Base-by-base conservation (phyloP, 2,113 vertebrate genomes). In the Anser brachyrhynchus region DNA sequence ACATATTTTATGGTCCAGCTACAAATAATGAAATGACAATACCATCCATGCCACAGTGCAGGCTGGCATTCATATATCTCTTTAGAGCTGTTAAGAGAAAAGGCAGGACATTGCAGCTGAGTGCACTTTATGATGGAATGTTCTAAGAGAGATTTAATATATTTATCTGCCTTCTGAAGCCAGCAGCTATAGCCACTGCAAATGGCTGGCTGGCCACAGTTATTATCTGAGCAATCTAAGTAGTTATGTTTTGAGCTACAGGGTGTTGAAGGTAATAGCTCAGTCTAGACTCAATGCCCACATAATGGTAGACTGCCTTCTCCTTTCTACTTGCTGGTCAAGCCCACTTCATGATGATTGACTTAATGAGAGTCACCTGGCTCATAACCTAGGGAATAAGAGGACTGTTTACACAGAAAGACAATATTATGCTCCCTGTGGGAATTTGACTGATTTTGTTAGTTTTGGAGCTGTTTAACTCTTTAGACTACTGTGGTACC, bases 211-310 rank as follows among this genome's bases (percentile, higher is more conserved):
- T 94, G 82, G 51, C 66, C 81, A 94, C 55, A 41, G 76, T 93
- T 90, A 95, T 96, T 96, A 95, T 90, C 83, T 81, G 64, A 95
- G 78, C 83, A 92, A 97, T 95, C 65, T 95, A 83, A 93, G 93
- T 90, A 83, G 95, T 96, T 97, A 95, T n/a, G 52, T 92, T 92
- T 96, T 95, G 92, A 97, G 89, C 86, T 83, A 82, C 37, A 73
- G 74, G 70, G 51, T 84, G 73, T 44, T 87, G 87, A 97, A 75
- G 75, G 83, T 74, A 96, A 93, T 83, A 96, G 80, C 79, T 54
- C 70, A 93, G 92, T 94, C 87, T 97, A 87, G 61, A 95, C 67
- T 95, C 55, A 52, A 39, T 58, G 59, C 80, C 94, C 96, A 81
- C 86, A 71, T 92, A 92, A 87, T 82, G 51, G 77, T 74, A 96